Percentiles rank a stretch among this genome's conserved stretches.
Conservation (phyloP, 1,140 invertebrate genomes). For the Mamestra configurata region DNA sequence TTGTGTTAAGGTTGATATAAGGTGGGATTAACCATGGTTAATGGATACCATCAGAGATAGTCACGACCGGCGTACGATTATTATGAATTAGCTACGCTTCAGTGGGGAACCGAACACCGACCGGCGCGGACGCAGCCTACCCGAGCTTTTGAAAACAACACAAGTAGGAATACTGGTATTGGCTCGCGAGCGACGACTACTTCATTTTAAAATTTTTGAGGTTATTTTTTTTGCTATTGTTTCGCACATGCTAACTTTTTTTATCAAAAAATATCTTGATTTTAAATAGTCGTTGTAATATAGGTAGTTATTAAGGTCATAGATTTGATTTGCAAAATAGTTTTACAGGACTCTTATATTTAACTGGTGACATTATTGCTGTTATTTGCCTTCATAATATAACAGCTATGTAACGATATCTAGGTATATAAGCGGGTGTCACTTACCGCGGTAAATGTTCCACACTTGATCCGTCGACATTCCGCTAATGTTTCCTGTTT, state of each 20-base stretch:
- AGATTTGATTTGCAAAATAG: no score
- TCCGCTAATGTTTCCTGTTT: neutral
- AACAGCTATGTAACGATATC: no score
- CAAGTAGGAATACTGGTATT: slow-evolving; percentile 20
- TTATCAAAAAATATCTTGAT: no score
- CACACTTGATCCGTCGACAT: slow-evolving; percentile 8
- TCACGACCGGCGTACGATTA: slow-evolving; percentile 52
- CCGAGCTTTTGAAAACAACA: slow-evolving; percentile 17
- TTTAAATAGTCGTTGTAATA: no score
- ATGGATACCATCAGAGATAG: slow-evolving; percentile 50
- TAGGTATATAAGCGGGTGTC: neutral
- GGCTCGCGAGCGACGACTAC: neutral
- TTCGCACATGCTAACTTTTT: no score
- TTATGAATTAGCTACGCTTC: slow-evolving; percentile 55
- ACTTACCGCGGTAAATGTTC: neutral
- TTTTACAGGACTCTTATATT: no score
- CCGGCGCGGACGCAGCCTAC: slow-evolving; percentile 16
- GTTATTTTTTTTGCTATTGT: no score
- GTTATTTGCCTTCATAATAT: no score
- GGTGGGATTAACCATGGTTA: slow-evolving; percentile 4
- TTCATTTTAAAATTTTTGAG: neutral
- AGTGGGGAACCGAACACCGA: slow-evolving; percentile 25
- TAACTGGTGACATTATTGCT: no score
- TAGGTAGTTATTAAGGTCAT: no score
- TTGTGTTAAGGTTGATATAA: slow-evolving; percentile 12